phyloP scores from a whole-genome alignment of 2,797 vertebrate genomes.

The Crypturellus tataupa region DNA sequence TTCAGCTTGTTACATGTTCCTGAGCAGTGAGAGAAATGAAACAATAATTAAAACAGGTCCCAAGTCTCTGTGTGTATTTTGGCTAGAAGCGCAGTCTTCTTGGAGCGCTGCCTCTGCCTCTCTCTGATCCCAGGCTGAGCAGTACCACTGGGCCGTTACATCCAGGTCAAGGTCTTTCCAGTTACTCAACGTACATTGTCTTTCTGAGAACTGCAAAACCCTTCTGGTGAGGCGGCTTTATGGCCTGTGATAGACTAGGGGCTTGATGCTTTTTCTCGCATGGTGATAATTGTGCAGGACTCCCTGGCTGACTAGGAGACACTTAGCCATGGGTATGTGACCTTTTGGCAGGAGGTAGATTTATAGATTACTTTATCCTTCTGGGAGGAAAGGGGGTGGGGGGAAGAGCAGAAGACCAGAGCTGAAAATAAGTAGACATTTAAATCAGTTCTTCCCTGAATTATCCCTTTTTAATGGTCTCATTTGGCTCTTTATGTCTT shows the following conservation, averaged over 20 bases:
- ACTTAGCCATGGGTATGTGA: neutral
- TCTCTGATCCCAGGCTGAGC: slow-evolving; percentile 62
- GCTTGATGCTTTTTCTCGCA: neutral
- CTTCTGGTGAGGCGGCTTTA: slow-evolving; percentile 27
- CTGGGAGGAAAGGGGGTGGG: neutral
- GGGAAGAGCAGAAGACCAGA: neutral
- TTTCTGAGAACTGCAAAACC: slow-evolving; percentile 68
- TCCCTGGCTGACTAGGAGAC: neutral
- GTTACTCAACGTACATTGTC: slow-evolving; percentile 33
- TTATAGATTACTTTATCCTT: neutral
- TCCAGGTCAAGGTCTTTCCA: slow-evolving; percentile 71
- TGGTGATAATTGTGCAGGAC: neutral
- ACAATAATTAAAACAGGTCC: slow-evolving; percentile 77
- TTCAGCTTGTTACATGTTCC: slow-evolving; percentile 74
- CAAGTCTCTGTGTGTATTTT: slow-evolving; percentile 76
- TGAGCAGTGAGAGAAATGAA: slow-evolving; percentile 74
- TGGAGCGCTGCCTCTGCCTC: slow-evolving; percentile 54
- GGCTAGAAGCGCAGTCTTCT: neutral
- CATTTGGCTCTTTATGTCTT: neutral
- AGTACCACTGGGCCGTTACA: slow-evolving; percentile 56
- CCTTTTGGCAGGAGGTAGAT: neutral
- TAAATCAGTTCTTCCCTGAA: neutral
- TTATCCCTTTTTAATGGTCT: neutral
- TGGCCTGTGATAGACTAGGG: neutral
- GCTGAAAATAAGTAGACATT: neutral